Base-by-base conservation (phyloP, 2,888 invertebrate species). In the Lottia gigantea region DNA sequence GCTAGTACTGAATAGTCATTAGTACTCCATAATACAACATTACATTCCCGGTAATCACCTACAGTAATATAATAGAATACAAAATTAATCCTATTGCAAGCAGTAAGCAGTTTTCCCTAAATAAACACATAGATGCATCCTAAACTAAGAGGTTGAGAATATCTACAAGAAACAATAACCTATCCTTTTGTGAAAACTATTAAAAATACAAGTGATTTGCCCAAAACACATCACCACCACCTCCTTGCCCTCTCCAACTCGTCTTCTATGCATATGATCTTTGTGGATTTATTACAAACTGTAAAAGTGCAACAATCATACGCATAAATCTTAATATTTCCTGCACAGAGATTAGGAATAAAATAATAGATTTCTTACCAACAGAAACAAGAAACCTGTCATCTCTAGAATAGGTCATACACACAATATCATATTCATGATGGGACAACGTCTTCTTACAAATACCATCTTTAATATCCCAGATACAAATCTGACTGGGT, bases 31-130 rank as follows among this genome's bases (percentile, higher is more conserved):
- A 88, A 82, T 15, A 83, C 85, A 14, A 88, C 76, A 19, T 75
- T 73, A 68, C 81, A 78, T 55, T 87, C 87, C n/a, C 81, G 73
- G 74, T 85, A 87, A 73, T 87, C 87, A 64, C 88, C 87, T 87
- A 77, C 2, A 66, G 73, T 62, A 46, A 46, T 25, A 69, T 66
- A 23, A 55, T 25, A 4, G 31, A 46, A 64, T 15, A 65, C 14
- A 55, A 31, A 31, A 31, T 31, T 4, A 31, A 31, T 31, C 2
- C 6, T 6, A 31, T 4, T 4, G 31, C 40, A 40, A 40, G 40
- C 8, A 8, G 1, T 40, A 40, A 40, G 40, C 11, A 40, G 2
- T 40, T 40, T 8, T 40, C 6, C 6, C 6, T 4, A 31, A 6
- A 31, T 6, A 31, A 31, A 31, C 2, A 31, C n/a, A n/a, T n/a